These are phyloP conservation scores for Tetrax tetrax DNA, from an alignment of 2,113 vertebrate genomes.

Conservation along the genomic window DNA sequence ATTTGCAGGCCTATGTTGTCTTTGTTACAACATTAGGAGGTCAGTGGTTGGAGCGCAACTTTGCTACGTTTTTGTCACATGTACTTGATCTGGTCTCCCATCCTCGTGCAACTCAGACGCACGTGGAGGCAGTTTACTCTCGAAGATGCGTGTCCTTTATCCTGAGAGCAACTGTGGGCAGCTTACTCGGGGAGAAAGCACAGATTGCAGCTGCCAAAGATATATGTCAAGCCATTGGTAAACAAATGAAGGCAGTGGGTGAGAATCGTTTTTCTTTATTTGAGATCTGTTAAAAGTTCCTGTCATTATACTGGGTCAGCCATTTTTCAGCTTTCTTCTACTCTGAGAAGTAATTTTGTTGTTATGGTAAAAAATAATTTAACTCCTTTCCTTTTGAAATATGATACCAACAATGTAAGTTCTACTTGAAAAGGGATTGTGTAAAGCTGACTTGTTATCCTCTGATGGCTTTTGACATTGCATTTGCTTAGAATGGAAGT, in stretches of 20 bases:
- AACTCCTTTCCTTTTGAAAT: background rate
- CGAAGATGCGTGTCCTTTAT: constrained; percentile 98
- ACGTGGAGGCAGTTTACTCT: constrained; percentile 97
- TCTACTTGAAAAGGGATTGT: background rate
- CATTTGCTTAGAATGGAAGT: background rate
- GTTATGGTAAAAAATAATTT: background rate
- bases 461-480: background rate
- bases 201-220: constrained; percentile 98
- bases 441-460: background rate
- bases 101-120: constrained; percentile 95
- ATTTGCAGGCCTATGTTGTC: constrained; percentile 93
- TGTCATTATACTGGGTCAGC: background rate
- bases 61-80: constrained; percentile 92
- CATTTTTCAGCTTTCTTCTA: background rate
- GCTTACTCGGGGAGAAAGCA: constrained; percentile 94
- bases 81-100: constrained; percentile 96
- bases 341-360: background rate
- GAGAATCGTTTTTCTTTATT: constrained; percentile 65
- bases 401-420: background rate
- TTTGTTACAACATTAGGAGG: constrained; percentile 95
- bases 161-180: constrained; percentile 93
- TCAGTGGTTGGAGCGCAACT: constrained; percentile 97
- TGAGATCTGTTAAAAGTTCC: background rate
- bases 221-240: constrained; percentile 96
- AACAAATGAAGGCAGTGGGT: constrained; percentile 99